phyloP scores from a whole-genome alignment of 1,140 invertebrate genomes.

The Triops cancriformis region DNA sequence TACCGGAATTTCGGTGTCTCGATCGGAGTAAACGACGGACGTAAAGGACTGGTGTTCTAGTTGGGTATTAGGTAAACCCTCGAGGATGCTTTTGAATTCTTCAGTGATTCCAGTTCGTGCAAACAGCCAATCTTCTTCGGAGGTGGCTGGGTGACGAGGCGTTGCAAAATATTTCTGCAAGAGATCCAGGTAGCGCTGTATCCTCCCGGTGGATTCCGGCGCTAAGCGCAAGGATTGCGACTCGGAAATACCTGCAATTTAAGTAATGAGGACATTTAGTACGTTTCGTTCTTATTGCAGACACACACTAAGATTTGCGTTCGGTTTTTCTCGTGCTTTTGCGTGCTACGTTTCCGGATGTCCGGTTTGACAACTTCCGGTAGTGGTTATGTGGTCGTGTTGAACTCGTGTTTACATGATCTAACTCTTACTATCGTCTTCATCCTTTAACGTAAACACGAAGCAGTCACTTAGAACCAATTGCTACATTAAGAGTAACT shows the following conservation, averaged over 20 bases:
- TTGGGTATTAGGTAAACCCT: background rate
- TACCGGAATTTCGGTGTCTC: background rate
- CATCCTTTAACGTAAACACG: too few species aligned
- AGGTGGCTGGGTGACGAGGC: conserved; percentile 18
- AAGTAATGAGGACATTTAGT: too few species aligned
- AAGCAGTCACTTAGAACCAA: too few species aligned
- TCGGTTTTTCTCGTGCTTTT: background rate
- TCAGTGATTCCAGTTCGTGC: conserved; percentile 14
- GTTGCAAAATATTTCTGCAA: conserved; percentile 15
- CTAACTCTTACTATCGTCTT: too few species aligned
- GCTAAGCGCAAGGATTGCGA: background rate
- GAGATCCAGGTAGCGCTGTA: conserved; percentile 16
- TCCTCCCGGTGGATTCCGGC: background rate
- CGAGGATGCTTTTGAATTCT: conserved; percentile 18
- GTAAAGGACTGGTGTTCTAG: conserved; percentile 21
- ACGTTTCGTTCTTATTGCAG: background rate
- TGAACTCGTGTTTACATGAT: too few species aligned
- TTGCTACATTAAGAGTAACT: too few species aligned
- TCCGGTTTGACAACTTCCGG: conserved; percentile 1
- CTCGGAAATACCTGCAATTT: conserved; percentile 6
- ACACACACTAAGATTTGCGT: background rate
- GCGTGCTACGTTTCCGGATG: background rate
- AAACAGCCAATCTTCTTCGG: conserved; percentile 20
- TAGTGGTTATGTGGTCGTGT: background rate
- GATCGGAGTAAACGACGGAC: conserved; percentile 3